Evolutionary conservation across 2,888 invertebrate genomes (phyloP).

Genomic region (Anarsia innoxiella): DNA sequence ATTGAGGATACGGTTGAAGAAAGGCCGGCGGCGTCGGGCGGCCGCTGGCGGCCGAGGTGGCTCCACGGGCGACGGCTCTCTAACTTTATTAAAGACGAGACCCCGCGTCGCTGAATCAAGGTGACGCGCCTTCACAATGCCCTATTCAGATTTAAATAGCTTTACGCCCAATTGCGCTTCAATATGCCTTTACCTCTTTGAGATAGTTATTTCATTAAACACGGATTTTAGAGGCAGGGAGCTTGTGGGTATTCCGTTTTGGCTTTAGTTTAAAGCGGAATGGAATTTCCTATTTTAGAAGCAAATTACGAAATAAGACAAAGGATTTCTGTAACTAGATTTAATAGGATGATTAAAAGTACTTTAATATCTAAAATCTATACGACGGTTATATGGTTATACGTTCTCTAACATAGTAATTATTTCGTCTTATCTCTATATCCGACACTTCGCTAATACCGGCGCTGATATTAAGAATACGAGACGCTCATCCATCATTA

Average conservation of each 20-base stretch:
- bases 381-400: no score
- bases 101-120: constrained; percentile 63
- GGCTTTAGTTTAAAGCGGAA: neutral
- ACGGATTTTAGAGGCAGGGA: constrained; percentile 41
- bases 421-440: no score
- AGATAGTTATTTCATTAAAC: constrained; percentile 69
- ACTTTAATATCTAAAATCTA: no score
- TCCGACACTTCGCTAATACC: no score
- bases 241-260: neutral
- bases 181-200: constrained; percentile 59
- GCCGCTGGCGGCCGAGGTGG: constrained; percentile 34
- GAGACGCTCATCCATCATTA: constrained; percentile 6
- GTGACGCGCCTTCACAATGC: constrained; percentile 70
- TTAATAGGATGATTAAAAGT: no score
- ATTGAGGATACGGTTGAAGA: constrained; percentile 44
- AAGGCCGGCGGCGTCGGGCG: constrained; percentile 37
- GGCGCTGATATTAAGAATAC: no score
- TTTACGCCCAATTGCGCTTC: constrained; percentile 73
- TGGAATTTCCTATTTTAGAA: no score
- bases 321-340: no score
- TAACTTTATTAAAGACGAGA: constrained; percentile 67
- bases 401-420: no score
- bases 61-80: constrained; percentile 50
- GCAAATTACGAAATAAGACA: no score
- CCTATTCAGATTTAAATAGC: constrained; percentile 75